Conservation (phyloP, 2,888 invertebrate species). For the Oxycera nigricornis region DNA sequence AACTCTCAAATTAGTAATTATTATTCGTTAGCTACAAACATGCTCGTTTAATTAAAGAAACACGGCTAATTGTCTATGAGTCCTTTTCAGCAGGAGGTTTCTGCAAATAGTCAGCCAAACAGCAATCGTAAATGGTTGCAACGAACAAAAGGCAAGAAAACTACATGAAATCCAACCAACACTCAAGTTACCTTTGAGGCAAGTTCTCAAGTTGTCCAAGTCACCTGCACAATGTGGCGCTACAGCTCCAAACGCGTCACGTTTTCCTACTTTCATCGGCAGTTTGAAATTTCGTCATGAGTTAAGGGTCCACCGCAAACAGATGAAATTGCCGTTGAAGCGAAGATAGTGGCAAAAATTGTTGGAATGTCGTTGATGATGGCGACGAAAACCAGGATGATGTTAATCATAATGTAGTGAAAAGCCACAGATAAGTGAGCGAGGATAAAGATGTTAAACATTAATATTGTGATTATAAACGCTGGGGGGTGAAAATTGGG, state of each 20-base stretch:
- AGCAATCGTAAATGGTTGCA: no score
- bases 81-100: no score
- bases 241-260: constrained; percentile 47
- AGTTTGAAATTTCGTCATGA: neutral
- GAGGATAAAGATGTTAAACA: neutral
- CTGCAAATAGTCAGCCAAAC: no score
- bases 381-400: neutral
- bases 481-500: no score
- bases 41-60: no score
- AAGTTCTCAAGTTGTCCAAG: constrained; percentile 62
- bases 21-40: no score
- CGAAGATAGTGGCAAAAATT: neutral
- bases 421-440: no score
- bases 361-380: neutral
- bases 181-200: constrained; percentile 59
- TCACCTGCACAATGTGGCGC: constrained; percentile 61
- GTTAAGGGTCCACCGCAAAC: neutral
- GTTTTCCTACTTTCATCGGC: neutral
- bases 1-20: no score
- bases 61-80: no score
- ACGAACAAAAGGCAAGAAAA: neutral
- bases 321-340: neutral
- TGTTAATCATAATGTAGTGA: no score
- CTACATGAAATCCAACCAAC: neutral
- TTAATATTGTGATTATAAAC: neutral